Percentiles rank a stretch among this genome's conserved stretches.
These are phyloP conservation scores for Malacosoma neustria DNA, from an alignment of 2,888 invertebrate genomes.

Conservation along the genomic window DNA sequence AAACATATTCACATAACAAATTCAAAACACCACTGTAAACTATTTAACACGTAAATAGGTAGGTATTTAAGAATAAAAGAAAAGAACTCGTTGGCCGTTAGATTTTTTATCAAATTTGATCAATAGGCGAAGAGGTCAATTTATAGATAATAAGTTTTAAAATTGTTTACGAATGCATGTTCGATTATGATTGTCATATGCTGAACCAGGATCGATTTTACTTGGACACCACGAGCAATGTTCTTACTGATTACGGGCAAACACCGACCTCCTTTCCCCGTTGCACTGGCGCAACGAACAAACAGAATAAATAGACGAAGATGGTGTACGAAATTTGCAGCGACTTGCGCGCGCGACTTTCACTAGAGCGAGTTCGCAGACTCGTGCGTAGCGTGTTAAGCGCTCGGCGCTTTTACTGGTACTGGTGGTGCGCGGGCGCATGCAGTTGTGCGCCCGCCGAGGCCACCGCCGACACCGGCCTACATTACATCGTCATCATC, in stretches of 20 bases:
- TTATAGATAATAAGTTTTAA: too few relatives aligned
- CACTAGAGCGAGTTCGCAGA: slow-evolving; percentile 48
- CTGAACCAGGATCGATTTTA: slow-evolving; percentile 25
- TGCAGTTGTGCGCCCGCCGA: slow-evolving; percentile 30
- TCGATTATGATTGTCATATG: too few relatives aligned
- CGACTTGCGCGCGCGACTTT: slow-evolving; percentile 66
- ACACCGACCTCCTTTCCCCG: slow-evolving; percentile 70
- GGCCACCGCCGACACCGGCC: slow-evolving; percentile 29
- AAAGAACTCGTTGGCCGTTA: too few relatives aligned
- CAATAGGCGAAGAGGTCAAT: too few relatives aligned
- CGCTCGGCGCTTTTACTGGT: slow-evolving; percentile 51
- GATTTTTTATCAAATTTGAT: too few relatives aligned
- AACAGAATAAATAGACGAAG: slow-evolving; percentile 70
- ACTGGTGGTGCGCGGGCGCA: slow-evolving; percentile 36
- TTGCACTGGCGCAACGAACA: slow-evolving; percentile 68
- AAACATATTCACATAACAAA: too few relatives aligned
- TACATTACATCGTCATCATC: slow-evolving; percentile 33
- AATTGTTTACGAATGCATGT: too few relatives aligned
- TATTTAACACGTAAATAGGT: too few relatives aligned
- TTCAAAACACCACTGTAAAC: too few relatives aligned
- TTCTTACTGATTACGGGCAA: slow-evolving; percentile 49
- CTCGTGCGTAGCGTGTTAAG: slow-evolving; percentile 50
- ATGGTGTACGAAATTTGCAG: slow-evolving; percentile 55
- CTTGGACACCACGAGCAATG: slow-evolving; percentile 35
- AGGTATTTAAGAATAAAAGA: too few relatives aligned